These are phyloP conservation scores for Mamestra configurata DNA, from an alignment of 1,140 invertebrate genomes.

Conservation along the genomic window DNA sequence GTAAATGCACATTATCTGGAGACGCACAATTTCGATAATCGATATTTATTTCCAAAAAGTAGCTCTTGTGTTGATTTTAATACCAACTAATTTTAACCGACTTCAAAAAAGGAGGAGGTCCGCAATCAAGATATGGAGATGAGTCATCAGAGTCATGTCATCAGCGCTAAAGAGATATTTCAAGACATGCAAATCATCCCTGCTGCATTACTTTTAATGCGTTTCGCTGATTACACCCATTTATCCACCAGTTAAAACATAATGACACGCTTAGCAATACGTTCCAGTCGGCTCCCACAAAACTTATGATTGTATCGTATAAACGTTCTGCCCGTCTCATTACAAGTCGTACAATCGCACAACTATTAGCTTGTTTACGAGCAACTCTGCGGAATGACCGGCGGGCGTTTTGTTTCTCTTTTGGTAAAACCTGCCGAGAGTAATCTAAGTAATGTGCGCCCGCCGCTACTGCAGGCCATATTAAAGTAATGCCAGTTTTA, in stretches of 20 bases:
- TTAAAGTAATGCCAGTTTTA: slow-evolving; percentile 20
- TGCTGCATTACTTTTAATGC: neutral
- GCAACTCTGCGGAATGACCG: neutral
- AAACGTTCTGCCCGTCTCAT: neutral
- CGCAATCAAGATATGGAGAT: no score
- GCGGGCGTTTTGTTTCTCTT: slow-evolving; percentile 10
- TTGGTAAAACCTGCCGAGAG: neutral
- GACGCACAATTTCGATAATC: neutral
- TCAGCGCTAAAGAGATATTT: no score
- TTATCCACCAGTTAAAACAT: neutral
- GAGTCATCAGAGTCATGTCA: no score
- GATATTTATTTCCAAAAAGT: no score
- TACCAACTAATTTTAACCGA: no score
- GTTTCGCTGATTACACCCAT: slow-evolving; percentile 2
- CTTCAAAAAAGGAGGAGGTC: no score
- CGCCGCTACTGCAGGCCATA: neutral
- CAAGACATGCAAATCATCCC: neutral
- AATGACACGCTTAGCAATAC: slow-evolving; percentile 3
- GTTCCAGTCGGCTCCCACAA: neutral
- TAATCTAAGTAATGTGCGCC: slow-evolving; percentile 2
- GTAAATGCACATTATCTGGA: neutral
- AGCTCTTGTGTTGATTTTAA: no score
- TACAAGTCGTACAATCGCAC: slow-evolving; percentile 6
- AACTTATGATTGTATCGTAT: slow-evolving; percentile 7
- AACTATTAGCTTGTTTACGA: slow-evolving; percentile 7